phyloP scores from a whole-genome alignment of 2,113 vertebrate species.

The Alethe diademata region DNA sequence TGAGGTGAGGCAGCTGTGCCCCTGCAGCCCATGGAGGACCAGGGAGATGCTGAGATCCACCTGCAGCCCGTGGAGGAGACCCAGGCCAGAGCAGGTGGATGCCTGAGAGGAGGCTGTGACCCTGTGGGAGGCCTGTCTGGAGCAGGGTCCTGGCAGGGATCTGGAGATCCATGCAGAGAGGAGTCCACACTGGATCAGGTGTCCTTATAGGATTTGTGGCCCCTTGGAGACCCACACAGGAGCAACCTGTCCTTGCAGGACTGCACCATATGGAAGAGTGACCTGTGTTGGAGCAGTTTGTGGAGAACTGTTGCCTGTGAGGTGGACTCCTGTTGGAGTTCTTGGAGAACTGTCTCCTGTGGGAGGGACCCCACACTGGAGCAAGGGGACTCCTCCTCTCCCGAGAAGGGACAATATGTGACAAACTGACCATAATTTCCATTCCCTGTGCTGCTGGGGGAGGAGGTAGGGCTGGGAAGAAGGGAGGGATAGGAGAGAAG shows the following conservation, averaged over 20 bases:
- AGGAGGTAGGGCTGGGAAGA: neutral
- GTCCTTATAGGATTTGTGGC: neutral
- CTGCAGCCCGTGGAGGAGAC: neutral
- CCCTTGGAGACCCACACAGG: rapidly evolving
- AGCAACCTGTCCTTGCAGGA: neutral
- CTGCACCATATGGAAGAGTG: neutral
- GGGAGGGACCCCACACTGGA: neutral
- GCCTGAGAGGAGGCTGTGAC: neutral
- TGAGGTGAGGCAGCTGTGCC: too few species aligned
- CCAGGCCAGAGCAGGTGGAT: rapidly evolving
- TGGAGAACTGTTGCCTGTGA: neutral
- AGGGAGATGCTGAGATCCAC: neutral
- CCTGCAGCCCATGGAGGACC: neutral
- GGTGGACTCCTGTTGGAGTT: neutral
- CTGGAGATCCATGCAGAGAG: neutral
- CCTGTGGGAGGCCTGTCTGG: neutral
- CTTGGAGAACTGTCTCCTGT: neutral
- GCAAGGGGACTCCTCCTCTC: neutral
- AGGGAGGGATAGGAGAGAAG: neutral
- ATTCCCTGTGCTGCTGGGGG: neutral
- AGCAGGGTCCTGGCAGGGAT: neutral
- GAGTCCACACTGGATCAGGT: neutral
- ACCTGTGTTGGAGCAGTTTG: neutral
- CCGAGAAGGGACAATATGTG: neutral
- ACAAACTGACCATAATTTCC: neutral